These are phyloP conservation scores for Eptesicus fuscus DNA, from an alignment of 2,113 vertebrate genomes.

Conservation along the genomic window DNA sequence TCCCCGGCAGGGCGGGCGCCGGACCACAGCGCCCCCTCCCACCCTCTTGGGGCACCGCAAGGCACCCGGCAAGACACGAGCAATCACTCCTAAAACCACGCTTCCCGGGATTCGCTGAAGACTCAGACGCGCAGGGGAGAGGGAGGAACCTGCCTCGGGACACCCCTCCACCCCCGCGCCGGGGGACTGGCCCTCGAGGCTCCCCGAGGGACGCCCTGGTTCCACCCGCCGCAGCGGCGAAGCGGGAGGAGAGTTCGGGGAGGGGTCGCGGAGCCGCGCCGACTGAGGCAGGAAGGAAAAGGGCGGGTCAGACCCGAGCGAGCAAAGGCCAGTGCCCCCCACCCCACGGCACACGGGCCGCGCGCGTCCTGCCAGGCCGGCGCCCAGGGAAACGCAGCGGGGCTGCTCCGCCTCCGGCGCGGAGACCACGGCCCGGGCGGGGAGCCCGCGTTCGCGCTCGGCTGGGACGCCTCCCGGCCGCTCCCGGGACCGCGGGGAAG, in stretches of 20 bases:
- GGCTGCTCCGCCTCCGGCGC: too few species aligned
- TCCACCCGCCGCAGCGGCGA: neutral
- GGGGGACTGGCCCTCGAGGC: neutral
- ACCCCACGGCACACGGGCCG: accelerated
- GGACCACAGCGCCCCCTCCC: neutral
- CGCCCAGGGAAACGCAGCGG: neutral
- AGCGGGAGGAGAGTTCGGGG: neutral
- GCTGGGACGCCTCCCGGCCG: neutral
- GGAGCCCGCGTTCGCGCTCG: neutral
- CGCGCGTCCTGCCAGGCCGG: accelerated
- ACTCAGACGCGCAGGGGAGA: neutral
- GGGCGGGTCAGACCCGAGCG: neutral
- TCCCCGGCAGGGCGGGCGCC: neutral
- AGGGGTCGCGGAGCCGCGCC: neutral
- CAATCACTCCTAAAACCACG: neutral
- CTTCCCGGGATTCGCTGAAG: neutral
- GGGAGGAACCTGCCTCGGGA: neutral
- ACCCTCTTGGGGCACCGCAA: neutral
- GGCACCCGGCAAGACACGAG: neutral
- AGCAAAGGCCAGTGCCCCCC: neutral
- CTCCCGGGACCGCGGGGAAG: neutral
- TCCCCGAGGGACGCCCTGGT: neutral
- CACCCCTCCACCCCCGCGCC: too few species aligned
- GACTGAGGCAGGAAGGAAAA: neutral
- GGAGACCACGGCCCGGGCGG: neutral